Evolutionary conservation across 2,888 invertebrate genomes (phyloP).

Genomic region (Cataglyphis albicans): DNA sequence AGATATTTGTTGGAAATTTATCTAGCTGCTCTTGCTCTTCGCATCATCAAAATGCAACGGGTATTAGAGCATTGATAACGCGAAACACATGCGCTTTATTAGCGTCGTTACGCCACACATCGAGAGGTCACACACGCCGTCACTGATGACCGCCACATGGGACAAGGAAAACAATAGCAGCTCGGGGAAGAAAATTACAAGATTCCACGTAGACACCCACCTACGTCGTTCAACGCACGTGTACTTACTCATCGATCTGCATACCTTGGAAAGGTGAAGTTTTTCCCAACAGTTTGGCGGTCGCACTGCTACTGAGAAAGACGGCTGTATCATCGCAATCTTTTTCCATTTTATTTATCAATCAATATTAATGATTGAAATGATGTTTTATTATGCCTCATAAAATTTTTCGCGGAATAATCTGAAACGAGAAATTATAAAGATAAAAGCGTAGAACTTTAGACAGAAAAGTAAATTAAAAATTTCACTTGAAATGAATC

Average conservation of each 20-base stretch:
- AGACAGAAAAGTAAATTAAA: background rate
- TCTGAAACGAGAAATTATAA: background rate
- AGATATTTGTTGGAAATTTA: conserved; percentile 8
- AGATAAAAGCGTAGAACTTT: background rate
- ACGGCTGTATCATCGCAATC: background rate
- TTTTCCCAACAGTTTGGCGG: conserved; percentile 4
- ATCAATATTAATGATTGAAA: background rate
- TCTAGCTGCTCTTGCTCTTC: background rate
- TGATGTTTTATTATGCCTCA: background rate
- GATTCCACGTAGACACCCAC: conserved; percentile 26
- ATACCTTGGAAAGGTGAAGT: conserved; percentile 5
- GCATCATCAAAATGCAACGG: background rate
- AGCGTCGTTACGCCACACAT: background rate
- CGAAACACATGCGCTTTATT: conserved; percentile 16
- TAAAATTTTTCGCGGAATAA: background rate
- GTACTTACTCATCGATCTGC: conserved; percentile 45
- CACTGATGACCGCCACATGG: background rate
- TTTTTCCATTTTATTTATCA: background rate
- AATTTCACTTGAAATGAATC: background rate
- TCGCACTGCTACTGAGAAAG: background rate
- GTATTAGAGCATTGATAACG: background rate
- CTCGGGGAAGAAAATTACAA: conserved; percentile 25
- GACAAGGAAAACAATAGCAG: conserved; percentile 1
- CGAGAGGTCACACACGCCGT: conserved; percentile 2
- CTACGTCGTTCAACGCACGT: conserved; percentile 5